phyloP scores from a whole-genome alignment of 2,797 vertebrate genomes.

The Tolypeutes matacus region DNA sequence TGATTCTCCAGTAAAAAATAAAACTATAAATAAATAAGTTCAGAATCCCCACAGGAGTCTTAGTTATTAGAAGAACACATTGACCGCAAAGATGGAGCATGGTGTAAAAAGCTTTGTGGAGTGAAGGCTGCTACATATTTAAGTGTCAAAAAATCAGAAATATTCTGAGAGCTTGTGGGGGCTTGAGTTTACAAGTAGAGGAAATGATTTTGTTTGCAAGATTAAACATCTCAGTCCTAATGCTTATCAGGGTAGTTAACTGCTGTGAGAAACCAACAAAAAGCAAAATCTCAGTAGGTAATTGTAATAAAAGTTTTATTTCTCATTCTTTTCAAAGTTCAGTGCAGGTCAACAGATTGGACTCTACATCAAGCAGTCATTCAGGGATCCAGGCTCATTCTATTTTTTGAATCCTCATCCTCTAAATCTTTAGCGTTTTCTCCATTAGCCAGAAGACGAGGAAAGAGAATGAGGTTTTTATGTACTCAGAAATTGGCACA shows the following conservation, averaged over 20 bases:
- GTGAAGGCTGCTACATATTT: background rate
- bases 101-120: background rate
- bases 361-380: background rate
- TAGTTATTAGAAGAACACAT: background rate
- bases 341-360: background rate
- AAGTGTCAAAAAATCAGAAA: background rate
- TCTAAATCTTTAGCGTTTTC: slow-evolving; percentile 54
- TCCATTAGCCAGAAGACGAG: background rate
- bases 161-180: background rate
- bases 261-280: background rate
- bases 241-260: background rate
- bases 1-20: background rate
- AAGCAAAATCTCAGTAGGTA: background rate
- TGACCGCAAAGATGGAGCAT: background rate
- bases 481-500: slow-evolving; percentile 4
- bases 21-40: background rate
- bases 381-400: background rate
- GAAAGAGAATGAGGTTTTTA: slow-evolving; percentile 35
- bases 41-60: background rate
- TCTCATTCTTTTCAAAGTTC: background rate
- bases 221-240: background rate
- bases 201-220: background rate
- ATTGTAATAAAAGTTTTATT: background rate
- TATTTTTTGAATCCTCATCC: background rate
- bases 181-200: background rate